These are phyloP conservation scores for Cydia pomonella DNA, from an alignment of 1,140 invertebrate genomes.

Conservation along the genomic window DNA sequence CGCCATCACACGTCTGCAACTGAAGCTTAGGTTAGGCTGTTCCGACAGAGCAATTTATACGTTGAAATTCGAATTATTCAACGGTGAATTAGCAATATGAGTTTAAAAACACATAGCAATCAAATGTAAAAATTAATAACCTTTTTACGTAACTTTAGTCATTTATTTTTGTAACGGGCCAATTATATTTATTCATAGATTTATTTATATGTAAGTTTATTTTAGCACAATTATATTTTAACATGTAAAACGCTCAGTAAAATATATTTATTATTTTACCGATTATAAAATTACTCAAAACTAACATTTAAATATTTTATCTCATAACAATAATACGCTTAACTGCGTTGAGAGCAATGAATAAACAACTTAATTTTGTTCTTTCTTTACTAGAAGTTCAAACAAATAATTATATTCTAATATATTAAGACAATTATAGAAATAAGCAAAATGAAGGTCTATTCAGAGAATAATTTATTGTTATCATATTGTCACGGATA, in stretches of 20 bases:
- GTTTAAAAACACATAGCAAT: neutral
- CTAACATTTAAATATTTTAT: too few species aligned
- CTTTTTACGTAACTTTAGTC: neutral
- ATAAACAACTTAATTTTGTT: too few species aligned
- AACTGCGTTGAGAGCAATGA: too few species aligned
- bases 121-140: neutral
- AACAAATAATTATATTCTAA: neutral
- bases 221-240: neutral
- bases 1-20: neutral
- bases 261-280: too few species aligned
- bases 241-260: too few species aligned
- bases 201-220: neutral
- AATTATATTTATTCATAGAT: neutral
- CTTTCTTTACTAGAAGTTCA: neutral
- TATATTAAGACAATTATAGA: too few species aligned
- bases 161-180: neutral
- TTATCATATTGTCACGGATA: too few species aligned
- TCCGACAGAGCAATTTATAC: slow-evolving; percentile 1
- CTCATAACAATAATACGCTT: too few species aligned
- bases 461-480: too few species aligned
- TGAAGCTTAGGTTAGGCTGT: neutral
- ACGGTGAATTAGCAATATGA: neutral
- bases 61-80: neutral
- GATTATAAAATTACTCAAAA: too few species aligned
- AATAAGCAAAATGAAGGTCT: too few species aligned